Base-by-base conservation (phyloP, 1,140 invertebrate species). In the Drosophila lowei region DNA sequence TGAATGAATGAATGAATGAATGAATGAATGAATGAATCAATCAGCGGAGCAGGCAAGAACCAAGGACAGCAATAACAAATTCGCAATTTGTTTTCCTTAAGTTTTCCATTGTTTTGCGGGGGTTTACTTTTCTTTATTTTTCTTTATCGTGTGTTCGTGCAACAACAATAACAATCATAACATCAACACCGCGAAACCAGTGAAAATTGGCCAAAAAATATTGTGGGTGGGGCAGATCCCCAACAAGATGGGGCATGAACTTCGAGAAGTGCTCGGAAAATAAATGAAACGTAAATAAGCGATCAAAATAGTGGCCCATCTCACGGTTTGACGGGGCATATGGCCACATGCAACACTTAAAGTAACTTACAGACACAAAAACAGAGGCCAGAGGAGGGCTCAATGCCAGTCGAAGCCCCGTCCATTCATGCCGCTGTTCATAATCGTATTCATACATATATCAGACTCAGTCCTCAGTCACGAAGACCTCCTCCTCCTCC, bases 391-490 rank as follows among this genome's bases (percentile, higher is more conserved):
- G 11, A 4, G 34, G 11, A 13, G 11, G 34, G 11, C 34, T 13
- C 1, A 13, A 8, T 11, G 30, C 9, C 30, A 34, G 9, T 53
- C 16, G 21, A 23, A 55, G 38, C 30, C 53, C 21, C 23, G 0
- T 41, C 38, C 52, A 21, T 25, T 16, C 28, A 28, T 18, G 5
- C 11, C 28, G 15, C 49, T 1, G 13, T 13, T 38, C 34, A 52
- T 34, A 58, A 68, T 30, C 6, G 41, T 13, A 57, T 52, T 47
- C 70, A 74, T 74, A 58, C 54, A 74, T 74, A 58, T 58, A 74
- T 74, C 70, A 74, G 71, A 65, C 71, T 74, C 73, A 74, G 71
- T 43, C 50, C 63, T 74, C 73, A 74, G 71, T 43, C 50, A 64
- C 68, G 58, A 47, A 13, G 42, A 38, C 4, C 23, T 25, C 23